phyloP scores from a whole-genome alignment of 1,140 invertebrate species.

The Daktulosphaira vitifoliae region DNA sequence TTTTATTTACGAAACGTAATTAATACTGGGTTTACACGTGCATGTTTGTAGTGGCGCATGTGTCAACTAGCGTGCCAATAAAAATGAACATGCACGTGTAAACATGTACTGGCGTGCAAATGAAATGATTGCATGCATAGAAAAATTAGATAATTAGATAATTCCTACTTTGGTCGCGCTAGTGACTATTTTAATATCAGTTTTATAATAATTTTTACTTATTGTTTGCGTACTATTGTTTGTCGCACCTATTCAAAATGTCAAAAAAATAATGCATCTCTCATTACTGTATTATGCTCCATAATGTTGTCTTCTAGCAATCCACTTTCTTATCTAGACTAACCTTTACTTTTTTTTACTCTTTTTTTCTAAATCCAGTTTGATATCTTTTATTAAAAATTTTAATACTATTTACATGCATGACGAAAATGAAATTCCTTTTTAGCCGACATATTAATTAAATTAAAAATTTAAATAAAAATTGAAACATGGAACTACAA shows the following conservation, averaged over 20 bases:
- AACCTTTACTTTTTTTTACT: background rate
- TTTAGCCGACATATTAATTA: background rate
- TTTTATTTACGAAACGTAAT: too few relatives aligned
- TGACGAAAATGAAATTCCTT: background rate
- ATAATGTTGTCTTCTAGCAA: background rate
- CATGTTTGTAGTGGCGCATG: too few relatives aligned
- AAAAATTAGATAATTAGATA: constrained; percentile 4
- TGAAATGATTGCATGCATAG: constrained; percentile 10
- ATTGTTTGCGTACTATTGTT: constrained; percentile 8
- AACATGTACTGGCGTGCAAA: constrained; percentile 10
- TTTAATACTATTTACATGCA: background rate
- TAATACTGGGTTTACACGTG: too few relatives aligned
- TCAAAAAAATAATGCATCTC: too few relatives aligned
- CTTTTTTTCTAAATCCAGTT: background rate
- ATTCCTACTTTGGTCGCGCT: constrained; percentile 8
- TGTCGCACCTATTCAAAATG: constrained; percentile 2
- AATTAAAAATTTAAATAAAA: background rate
- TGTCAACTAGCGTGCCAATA: too few relatives aligned
- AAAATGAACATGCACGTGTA: too few relatives aligned
- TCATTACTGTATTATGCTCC: too few relatives aligned
- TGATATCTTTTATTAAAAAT: background rate
- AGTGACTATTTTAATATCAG: constrained; percentile 17
- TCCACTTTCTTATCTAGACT: background rate
- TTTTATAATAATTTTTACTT: constrained; percentile 1
- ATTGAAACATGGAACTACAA: too few relatives aligned